These are phyloP conservation scores for Lophura nycthemera DNA, from an alignment of 2,113 vertebrate species.

Conservation along the genomic window DNA sequence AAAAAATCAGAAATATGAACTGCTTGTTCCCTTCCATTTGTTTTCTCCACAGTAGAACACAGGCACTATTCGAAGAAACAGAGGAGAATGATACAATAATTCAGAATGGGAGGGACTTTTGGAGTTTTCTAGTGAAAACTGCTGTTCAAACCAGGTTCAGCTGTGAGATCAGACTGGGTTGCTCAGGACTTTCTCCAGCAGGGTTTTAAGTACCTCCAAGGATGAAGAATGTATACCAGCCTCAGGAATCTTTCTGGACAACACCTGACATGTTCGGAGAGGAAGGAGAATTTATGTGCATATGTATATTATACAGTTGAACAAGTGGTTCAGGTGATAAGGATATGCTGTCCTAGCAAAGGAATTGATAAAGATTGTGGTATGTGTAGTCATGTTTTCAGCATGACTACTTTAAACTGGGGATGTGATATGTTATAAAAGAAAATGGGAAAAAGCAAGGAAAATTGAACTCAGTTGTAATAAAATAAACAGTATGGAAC, in stretches of 20 bases:
- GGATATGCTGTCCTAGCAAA: neutral
- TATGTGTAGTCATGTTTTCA: neutral
- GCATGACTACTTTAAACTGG: neutral
- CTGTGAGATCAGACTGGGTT: neutral
- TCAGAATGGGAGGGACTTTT: neutral
- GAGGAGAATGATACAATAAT: neutral
- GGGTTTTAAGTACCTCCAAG: neutral
- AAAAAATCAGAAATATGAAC: neutral
- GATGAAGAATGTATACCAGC: neutral
- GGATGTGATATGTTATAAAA: neutral
- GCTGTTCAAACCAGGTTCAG: neutral
- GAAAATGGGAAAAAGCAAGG: accelerated
- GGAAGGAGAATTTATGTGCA: neutral
- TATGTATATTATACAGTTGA: neutral
- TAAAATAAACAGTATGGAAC: neutral
- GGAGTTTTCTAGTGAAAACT: neutral
- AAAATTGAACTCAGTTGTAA: neutral
- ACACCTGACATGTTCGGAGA: neutral
- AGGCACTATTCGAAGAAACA: neutral
- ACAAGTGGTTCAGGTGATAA: neutral
- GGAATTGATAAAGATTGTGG: neutral
- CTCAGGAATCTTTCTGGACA: neutral
- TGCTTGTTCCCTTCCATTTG: neutral
- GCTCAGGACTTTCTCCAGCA: neutral
- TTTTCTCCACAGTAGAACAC: neutral